Evolutionary conservation across 2,888 invertebrate genomes (phyloP), one percentile per base, ranked within the genome.

Genomic region (Rotaria macrura): DNA sequence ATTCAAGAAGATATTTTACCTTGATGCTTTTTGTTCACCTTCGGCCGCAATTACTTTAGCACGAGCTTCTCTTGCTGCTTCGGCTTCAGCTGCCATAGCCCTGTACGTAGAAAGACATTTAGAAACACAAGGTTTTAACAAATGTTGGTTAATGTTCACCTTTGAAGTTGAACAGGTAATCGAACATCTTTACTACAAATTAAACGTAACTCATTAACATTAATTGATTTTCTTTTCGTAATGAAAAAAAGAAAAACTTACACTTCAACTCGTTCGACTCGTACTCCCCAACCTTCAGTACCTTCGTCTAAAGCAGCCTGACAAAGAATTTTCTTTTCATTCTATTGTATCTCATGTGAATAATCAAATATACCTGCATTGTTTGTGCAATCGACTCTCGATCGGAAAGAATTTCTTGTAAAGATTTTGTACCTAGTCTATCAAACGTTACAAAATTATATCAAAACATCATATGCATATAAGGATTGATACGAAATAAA

Each of bases 11-110:
- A 38, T 20, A 79, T 25, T 17, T 43, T 79, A 79, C 79, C 79
- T 40, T 0, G 95, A 95, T 2, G 95, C 95, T 79, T 89, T 89
- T 87, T 90, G 89, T 86, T 90, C 90, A 23, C 90, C 90, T 85
- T 90, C 83, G 47, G 87, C 85, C 34, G 85, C 84, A 85, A 86
- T 87, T 83, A 89, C 89, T 89, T 90, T 90, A 38, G 90, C 90
- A 72, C 89, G 88, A 54, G 90, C 90, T 85, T 90, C 90, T 84
- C 90, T 87, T 47, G 89, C 87, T 34, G 90, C 90, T 86, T 90
- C 90, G 34, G 90, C 90, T 86, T 90, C 90, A n/a, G 90, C 90
- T 54, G 90, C 90, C 90, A 90, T 90, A 10, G 90, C 90, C 87
- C 90, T 89, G 43, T 14, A 40, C 2, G 25, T 3, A 25, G 23